These are phyloP conservation scores for Gracilinanus agilis DNA, from an alignment of 2,113 vertebrate species.

Conservation along the genomic window DNA sequence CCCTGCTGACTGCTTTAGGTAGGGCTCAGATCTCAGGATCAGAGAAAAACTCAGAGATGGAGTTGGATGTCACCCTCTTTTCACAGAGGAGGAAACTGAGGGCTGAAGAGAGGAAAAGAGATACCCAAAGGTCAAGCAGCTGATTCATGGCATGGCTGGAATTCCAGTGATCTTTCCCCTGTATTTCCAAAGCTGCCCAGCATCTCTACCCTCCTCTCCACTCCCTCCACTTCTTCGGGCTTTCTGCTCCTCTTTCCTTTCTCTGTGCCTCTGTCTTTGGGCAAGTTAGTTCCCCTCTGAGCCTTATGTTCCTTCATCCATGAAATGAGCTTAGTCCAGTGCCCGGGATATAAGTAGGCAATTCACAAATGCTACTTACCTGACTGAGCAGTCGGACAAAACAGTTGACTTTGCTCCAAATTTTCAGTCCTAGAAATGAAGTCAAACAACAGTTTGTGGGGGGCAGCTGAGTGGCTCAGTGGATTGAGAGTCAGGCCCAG, in stretches of 20 bases:
- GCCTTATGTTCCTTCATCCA: neutral
- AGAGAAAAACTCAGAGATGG: neutral
- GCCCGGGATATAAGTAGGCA: fast-evolving
- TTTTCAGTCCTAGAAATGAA: neutral
- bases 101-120: neutral
- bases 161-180: neutral
- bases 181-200: neutral
- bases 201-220: neutral
- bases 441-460: no score
- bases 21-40: neutral
- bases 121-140: neutral
- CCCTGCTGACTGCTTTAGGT: neutral
- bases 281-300: neutral
- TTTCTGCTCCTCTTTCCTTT: neutral
- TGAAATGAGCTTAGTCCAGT: neutral
- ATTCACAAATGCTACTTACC: neutral
- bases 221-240: neutral
- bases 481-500: no score
- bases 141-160: neutral
- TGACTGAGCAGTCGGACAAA: neutral
- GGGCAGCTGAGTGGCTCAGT: no score
- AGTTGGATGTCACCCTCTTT: neutral
- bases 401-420: neutral
- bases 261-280: neutral
- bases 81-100: neutral